These are phyloP conservation scores for Varanus salvator DNA, from an alignment of 2,113 vertebrate genomes.

Conservation along the genomic window DNA sequence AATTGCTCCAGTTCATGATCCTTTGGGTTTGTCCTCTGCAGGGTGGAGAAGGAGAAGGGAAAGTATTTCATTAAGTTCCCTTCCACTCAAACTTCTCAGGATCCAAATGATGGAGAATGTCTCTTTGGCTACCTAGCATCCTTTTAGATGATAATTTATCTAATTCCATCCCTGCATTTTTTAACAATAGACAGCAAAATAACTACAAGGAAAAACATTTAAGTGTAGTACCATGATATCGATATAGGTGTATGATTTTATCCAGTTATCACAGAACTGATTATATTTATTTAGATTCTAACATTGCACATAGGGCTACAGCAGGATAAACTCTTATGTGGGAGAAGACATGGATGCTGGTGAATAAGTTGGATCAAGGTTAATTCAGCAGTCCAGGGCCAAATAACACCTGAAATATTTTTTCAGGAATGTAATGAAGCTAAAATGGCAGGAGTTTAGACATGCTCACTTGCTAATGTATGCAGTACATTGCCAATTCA, in stretches of 20 bases:
- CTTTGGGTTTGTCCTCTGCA: no score
- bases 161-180: background rate
- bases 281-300: background rate
- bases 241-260: background rate
- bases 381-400: background rate
- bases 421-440: slow-evolving; percentile 30
- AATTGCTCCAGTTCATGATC: no score
- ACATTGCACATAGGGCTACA: background rate
- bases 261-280: background rate
- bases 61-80: background rate
- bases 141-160: background rate
- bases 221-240: background rate
- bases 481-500: slow-evolving; percentile 23
- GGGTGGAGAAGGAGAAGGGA: background rate
- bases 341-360: background rate
- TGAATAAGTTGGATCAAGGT: background rate
- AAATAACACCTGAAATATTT: background rate
- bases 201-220: background rate
- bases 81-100: background rate
- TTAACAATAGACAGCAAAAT: background rate
- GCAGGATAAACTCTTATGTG: background rate
- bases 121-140: background rate
- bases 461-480: background rate
- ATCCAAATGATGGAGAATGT: background rate
- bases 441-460: background rate